Conservation (phyloP, 2,888 invertebrate species). For the Eilema sororculum region DNA sequence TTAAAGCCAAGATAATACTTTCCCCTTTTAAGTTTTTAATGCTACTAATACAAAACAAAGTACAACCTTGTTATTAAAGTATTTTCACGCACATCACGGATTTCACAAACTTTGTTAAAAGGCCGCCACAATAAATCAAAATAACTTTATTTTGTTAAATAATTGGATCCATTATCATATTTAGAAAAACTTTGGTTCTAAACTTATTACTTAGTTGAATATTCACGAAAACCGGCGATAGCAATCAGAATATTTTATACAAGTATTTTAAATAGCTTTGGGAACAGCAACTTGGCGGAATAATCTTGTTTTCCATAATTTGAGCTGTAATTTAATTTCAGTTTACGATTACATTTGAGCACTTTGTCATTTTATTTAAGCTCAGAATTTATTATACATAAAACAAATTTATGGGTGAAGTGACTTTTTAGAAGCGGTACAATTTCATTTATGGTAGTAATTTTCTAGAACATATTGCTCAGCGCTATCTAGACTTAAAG, state of each 20-base stretch:
- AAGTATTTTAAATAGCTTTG: slow-evolving; percentile 32
- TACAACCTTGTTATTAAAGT: not conserved
- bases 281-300: slow-evolving; percentile 27
- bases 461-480: not conserved
- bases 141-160: slow-evolving; percentile 34
- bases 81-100: slow-evolving; percentile 14
- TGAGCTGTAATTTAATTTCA: slow-evolving; percentile 22
- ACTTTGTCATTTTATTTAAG: slow-evolving; percentile 6
- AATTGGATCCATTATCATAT: slow-evolving; percentile 50
- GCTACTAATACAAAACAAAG: not conserved
- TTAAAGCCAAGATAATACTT: not conserved
- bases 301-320: slow-evolving; percentile 37
- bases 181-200: slow-evolving; percentile 45
- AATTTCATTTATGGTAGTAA: not conserved
- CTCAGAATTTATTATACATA: not conserved
- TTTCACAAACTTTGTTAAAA: slow-evolving; percentile 32
- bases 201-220: slow-evolving; percentile 55
- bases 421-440: not conserved
- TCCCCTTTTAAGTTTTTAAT: not conserved
- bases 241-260: slow-evolving; percentile 48
- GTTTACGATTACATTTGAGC: slow-evolving; percentile 10
- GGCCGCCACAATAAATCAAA: slow-evolving; percentile 40
- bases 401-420: not conserved
- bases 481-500: not conserved
- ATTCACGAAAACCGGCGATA: slow-evolving; percentile 49